Percentiles rank a stretch among this genome's conserved stretches.
phyloP scores from a whole-genome alignment of 2,888 invertebrate genomes.

The Formica aserva region DNA sequence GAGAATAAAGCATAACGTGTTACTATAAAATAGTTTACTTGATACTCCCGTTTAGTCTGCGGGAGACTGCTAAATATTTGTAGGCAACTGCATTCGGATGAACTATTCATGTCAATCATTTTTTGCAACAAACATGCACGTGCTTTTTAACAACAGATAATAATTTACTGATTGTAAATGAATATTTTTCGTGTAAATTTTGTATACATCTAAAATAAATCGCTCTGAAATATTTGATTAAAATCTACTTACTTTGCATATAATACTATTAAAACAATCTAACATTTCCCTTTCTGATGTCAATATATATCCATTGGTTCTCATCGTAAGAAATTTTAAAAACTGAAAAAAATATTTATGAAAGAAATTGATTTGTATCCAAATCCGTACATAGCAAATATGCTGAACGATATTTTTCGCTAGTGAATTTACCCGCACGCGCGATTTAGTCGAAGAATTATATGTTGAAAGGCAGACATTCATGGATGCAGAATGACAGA shows the following conservation, averaged over 20 bases:
- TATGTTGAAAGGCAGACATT: conserved; percentile 18
- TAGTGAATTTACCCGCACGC: neutral
- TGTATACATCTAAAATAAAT: conserved; percentile 23
- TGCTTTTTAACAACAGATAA: conserved; percentile 67
- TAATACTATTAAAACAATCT: conserved; percentile 14
- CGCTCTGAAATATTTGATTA: conserved; percentile 43
- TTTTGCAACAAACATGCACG: conserved; percentile 57
- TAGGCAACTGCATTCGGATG: conserved; percentile 61
- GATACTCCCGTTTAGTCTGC: conserved; percentile 67
- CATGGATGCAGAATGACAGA: conserved; percentile 34
- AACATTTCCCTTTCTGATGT: neutral
- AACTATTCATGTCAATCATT: conserved; percentile 57
- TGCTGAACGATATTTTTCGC: neutral
- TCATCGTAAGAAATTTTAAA: neutral
- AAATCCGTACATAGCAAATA: neutral
- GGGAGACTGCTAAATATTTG: conserved; percentile 72
- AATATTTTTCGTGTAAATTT: conserved; percentile 57
- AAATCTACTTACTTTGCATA: conserved; percentile 24
- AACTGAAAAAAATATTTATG: neutral
- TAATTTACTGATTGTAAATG: conserved; percentile 59
- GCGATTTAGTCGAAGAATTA: neutral
- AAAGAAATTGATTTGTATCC: neutral
- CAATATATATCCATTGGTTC: neutral
- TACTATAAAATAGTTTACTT: conserved; percentile 63
- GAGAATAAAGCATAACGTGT: neutral